A percentile compares a stretch with the other conserved stretches of the same genome.
These are phyloP conservation scores for Augiades crinisus DNA, from an alignment of 2,888 invertebrate species.

Conservation along the genomic window DNA sequence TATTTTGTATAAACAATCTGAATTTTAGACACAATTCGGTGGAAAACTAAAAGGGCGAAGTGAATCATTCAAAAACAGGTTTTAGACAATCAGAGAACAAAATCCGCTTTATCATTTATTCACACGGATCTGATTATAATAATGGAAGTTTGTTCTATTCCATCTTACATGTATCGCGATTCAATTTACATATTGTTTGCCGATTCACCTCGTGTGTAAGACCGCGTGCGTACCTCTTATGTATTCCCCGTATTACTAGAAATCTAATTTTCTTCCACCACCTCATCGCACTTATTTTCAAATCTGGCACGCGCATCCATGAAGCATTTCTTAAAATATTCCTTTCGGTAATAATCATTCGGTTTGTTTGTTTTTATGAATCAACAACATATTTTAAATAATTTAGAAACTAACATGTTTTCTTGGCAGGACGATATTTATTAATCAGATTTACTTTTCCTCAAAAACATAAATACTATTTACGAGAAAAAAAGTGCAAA, in stretches of 20 bases:
- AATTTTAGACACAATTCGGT: not conserved
- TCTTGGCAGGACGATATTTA: too few species aligned
- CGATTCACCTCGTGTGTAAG: too few species aligned
- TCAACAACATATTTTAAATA: too few species aligned
- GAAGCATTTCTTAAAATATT: conserved; percentile 8
- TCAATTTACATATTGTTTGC: too few species aligned
- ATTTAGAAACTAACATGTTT: too few species aligned
- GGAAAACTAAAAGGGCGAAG: conserved; percentile 29
- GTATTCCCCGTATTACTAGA: conserved; percentile 43
- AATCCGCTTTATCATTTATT: conserved; percentile 14
- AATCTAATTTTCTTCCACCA: conserved; percentile 42
- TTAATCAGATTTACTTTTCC: too few species aligned
- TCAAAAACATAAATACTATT: too few species aligned
- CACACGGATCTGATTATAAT: not conserved
- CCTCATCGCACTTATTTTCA: conserved; percentile 31
- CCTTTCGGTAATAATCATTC: too few species aligned
- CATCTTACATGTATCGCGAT: conserved; percentile 9
- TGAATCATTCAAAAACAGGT: conserved; percentile 36
- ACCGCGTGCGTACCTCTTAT: conserved; percentile 50
- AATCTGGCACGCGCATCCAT: conserved; percentile 41
- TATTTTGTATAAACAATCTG: not conserved
- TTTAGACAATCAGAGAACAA: conserved; percentile 37
- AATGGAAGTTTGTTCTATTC: conserved; percentile 13
- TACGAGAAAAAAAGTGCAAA: too few species aligned
- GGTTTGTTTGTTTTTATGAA: too few species aligned